These are phyloP conservation scores for Boleophthalmus pectinirostris DNA, from an alignment of 2,113 vertebrate genomes.

Conservation along the genomic window DNA sequence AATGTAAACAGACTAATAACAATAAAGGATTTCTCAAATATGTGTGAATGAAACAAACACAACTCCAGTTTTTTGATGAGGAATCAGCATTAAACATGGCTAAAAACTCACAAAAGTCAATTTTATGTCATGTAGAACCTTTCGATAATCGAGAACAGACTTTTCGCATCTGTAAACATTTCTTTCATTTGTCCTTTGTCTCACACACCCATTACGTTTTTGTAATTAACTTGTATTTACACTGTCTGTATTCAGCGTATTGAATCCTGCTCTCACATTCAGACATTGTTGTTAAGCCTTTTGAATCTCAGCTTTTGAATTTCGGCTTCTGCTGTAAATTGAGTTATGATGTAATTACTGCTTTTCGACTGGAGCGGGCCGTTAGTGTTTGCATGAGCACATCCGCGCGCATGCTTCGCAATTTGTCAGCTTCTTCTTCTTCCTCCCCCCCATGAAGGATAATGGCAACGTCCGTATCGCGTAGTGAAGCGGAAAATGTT, in stretches of 20 bases:
- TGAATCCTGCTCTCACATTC: not conserved
- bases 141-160: not conserved
- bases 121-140: no score
- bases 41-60: no score
- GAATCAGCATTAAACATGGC: no score
- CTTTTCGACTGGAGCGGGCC: not conserved
- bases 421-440: not conserved
- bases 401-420: constrained; percentile 8
- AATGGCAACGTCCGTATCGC: not conserved
- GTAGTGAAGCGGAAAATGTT: not conserved
- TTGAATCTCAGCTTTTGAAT: not conserved
- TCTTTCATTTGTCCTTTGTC: not conserved
- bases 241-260: no score
- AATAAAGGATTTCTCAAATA: no score
- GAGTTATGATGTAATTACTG: not conserved
- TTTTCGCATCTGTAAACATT: not conserved
- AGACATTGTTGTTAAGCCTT: not conserved
- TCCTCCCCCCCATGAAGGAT: not conserved
- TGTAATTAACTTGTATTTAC: not conserved
- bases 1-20: no score
- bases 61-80: no score
- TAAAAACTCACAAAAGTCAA: no score
- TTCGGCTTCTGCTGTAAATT: not conserved
- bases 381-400: not conserved
- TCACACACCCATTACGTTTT: not conserved